Base-by-base conservation (phyloP, 2,113 vertebrate species). In the Macrotis lagotis region DNA sequence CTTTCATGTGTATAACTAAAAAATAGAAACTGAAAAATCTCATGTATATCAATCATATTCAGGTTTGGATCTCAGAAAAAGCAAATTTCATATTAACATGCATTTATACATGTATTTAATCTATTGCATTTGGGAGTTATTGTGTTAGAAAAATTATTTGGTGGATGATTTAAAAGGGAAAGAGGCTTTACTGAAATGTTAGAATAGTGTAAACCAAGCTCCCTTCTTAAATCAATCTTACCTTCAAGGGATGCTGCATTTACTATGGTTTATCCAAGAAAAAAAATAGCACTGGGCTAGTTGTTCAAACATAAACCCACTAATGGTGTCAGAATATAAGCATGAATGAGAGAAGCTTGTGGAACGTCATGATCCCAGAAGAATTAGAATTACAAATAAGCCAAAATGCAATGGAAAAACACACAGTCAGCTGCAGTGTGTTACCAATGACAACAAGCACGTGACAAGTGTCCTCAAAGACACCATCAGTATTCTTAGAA, bases 41-140 rank as follows among this genome's bases (percentile, higher is more conserved):
- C 90, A n/a, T 90, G 31, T 91, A 93, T 24, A 24, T 91, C 95
- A 91, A 95, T 96, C 92, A 95, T 49, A 91, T 52, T 94, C 74
- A 91, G 66, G 25, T 16, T 93, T 49, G 37, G 28, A 93, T 90
- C 50, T 50, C 48, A 48, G 92, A 93, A 93, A 96, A 14, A 91
- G 44, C 26, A 92, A 88, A 95, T 66, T 47, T 50, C 4, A 24
- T 44, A 83, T 83, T n/a, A 83, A 83, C n/a, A 44, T 83, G 37
- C 66, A 44, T 24, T 44, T 83, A 44, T 7, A 83, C 6, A 24
- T 83, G 19, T 19, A 83, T 83, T 83, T 83, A 83, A 83, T 83
- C 66, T 83, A 44, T 24, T 44, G 19, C 44, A 44, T 83, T 44
- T 83, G 37, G 31, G 22, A 90, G 11, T 11, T 49, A 48, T 89